Evolutionary conservation across 2,113 vertebrate species (phyloP), one percentile per base, ranked within the genome.

Genomic region (Burhinus bistriatus): DNA sequence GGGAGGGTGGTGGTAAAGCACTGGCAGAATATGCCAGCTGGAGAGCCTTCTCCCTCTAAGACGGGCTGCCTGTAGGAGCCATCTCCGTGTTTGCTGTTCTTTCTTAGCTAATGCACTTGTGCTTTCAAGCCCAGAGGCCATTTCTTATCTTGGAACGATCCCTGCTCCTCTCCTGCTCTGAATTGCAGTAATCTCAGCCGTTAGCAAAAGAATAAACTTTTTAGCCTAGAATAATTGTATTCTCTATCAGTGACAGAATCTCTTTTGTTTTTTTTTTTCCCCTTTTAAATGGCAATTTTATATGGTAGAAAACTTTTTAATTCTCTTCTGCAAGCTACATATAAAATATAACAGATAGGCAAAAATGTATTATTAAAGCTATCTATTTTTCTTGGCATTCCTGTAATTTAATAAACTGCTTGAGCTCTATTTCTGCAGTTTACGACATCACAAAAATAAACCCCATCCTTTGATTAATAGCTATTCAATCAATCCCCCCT

Each of bases 301-400:
- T 93, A 82, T 93, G 51, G 87, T 92, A 94, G 96, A 87, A 94
- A 97, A 97, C 95, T 97, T 96, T 97, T 97, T 91, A 98, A 97
- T 98, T 97, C 96, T 97, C 93, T 44, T 95, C 93, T 97, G 95
- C 92, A 85, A 94, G 89, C 96, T 92, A 57, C 91, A 81, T 96
- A 95, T 94, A 98, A 98, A 98, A 98, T 96, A 95, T 71, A 98
- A 95, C 96, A 98, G 97, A 98, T 98, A 98, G 97, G 97, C 97
- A 97, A 96, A 98, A 98, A 96, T 83, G 95, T 93, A 87, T 98
- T 98, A 98, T 98, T 98, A 98, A 98, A 98, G 98, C 98, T 90
- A 97, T 97, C 96, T 98, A 95, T 98, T 98, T 98, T 97, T 98
- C 98, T 97, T 98, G 97, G 97, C 69, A 8, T 98, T 96, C 85